Percentiles rank a stretch among this genome's conserved stretches.
phyloP scores from a whole-genome alignment of 1,140 invertebrate species.

The Bombus waltoni region DNA sequence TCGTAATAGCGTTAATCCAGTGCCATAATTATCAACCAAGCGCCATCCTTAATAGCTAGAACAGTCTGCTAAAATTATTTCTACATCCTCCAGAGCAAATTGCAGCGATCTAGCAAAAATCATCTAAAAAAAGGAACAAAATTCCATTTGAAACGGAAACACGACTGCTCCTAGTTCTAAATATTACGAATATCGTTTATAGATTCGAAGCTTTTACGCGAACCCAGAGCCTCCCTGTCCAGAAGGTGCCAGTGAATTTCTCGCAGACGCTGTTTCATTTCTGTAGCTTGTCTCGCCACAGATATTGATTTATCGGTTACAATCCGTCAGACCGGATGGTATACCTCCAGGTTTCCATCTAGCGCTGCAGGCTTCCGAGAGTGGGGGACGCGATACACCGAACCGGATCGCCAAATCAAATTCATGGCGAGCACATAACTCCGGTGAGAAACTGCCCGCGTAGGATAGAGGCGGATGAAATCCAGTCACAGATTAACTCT shows the following conservation, averaged over 20 bases:
- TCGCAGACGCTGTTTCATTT: conserved; percentile 25
- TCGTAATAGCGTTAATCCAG: too few species aligned
- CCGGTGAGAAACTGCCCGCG: neutral
- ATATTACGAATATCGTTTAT: neutral
- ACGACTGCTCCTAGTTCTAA: too few species aligned
- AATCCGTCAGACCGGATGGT: conserved; percentile 11
- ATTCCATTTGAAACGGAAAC: neutral
- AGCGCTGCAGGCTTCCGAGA: neutral
- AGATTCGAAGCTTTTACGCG: neutral
- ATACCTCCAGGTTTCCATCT: conserved; percentile 5
- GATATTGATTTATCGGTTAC: conserved; percentile 28
- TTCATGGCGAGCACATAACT: conserved; percentile 5
- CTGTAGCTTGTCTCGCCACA: neutral
- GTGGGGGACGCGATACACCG: neutral
- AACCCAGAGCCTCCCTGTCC: neutral
- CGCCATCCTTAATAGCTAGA: too few species aligned
- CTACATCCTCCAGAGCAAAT: too few species aligned
- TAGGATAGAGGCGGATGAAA: conserved; percentile 9
- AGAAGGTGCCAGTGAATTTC: conserved; percentile 20
- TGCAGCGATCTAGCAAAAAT: neutral
- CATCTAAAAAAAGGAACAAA: neutral
- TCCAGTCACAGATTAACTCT: conserved; percentile 47
- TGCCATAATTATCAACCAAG: too few species aligned
- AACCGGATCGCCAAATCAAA: conserved; percentile 42
- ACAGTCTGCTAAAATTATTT: too few species aligned